Percentiles rank a stretch among this genome's conserved stretches.
Evolutionary conservation across 2,113 vertebrate species (phyloP).

Genomic region (Microcebus tavaratra): DNA sequence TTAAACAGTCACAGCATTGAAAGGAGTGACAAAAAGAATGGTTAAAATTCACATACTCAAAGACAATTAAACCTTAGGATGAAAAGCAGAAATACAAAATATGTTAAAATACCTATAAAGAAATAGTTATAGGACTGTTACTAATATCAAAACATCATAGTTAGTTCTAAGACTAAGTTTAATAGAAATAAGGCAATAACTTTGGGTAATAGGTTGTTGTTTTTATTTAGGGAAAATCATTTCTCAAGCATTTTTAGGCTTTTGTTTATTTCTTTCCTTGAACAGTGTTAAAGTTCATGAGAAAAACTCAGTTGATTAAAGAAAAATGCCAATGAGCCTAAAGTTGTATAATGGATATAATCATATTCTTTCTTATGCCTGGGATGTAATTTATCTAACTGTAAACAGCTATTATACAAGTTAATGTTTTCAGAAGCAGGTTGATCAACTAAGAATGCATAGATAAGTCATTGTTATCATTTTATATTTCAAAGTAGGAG

Average conservation of each 20-base stretch:
- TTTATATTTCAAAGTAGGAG: background rate
- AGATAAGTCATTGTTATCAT: background rate
- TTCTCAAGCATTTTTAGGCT: background rate
- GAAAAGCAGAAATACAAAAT: background rate
- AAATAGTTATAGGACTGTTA: background rate
- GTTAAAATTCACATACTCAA: constrained; percentile 20
- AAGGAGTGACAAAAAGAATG: constrained; percentile 26
- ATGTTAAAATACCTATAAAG: background rate
- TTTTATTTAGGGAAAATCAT: background rate
- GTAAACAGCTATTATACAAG: background rate
- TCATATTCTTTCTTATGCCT: background rate
- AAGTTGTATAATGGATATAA: background rate
- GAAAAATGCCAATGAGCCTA: background rate
- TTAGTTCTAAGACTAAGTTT: background rate
- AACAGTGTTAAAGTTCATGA: background rate
- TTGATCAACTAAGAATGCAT: background rate
- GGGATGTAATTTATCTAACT: background rate
- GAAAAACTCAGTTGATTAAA: background rate
- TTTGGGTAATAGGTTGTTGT: background rate
- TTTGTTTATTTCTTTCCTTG: background rate
- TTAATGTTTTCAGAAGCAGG: background rate
- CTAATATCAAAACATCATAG: background rate
- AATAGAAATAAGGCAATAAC: background rate
- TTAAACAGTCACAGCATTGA: constrained; percentile 10
- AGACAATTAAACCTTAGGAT: background rate